Evolutionary conservation across 2,888 invertebrate genomes (phyloP).

Genomic region (Morpho deidamia): DNA sequence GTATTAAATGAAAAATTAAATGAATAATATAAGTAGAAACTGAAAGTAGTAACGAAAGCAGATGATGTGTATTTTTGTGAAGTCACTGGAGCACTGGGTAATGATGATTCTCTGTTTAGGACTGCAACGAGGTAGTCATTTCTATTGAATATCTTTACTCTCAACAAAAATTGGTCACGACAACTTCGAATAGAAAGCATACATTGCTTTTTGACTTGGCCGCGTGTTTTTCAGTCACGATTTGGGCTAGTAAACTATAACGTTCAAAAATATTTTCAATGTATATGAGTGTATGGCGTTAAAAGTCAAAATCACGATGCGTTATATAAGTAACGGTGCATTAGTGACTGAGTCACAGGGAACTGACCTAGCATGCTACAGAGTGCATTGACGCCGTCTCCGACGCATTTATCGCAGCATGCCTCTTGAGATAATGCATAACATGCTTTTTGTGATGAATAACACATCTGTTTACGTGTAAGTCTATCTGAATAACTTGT

Average conservation of each 20-base stretch:
- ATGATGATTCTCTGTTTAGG: constrained; percentile 54
- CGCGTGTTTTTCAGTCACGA: background rate
- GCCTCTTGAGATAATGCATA: constrained; percentile 71
- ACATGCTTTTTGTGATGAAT: constrained; percentile 64
- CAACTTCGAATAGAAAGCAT: constrained; percentile 13
- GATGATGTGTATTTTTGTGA: constrained; percentile 55
- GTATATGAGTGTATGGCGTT: constrained; percentile 26
- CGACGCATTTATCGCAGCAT: constrained; percentile 70
- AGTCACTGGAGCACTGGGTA: constrained; percentile 69
- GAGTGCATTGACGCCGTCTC: constrained; percentile 73
- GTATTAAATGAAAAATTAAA: background rate
- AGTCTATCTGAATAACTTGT: constrained; percentile 45
- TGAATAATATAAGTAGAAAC: constrained; percentile 38
- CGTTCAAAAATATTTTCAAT: background rate
- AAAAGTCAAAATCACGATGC: constrained; percentile 55
- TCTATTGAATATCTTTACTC: constrained; percentile 33
- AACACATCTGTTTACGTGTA: constrained; percentile 65
- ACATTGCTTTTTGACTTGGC: constrained; percentile 30
- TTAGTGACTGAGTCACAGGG: constrained; percentile 70
- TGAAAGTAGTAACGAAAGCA: constrained; percentile 61
- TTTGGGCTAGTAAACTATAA: constrained; percentile 22
- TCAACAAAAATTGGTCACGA: constrained; percentile 9
- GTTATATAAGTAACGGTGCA: constrained; percentile 70
- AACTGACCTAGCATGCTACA: constrained; percentile 76
- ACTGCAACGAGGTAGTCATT: constrained; percentile 41